A percentile compares a stretch with the other conserved stretches of the same genome.
Evolutionary conservation across 1,140 invertebrate species (phyloP).

Genomic region (Trichomalopsis sarcophagae): DNA sequence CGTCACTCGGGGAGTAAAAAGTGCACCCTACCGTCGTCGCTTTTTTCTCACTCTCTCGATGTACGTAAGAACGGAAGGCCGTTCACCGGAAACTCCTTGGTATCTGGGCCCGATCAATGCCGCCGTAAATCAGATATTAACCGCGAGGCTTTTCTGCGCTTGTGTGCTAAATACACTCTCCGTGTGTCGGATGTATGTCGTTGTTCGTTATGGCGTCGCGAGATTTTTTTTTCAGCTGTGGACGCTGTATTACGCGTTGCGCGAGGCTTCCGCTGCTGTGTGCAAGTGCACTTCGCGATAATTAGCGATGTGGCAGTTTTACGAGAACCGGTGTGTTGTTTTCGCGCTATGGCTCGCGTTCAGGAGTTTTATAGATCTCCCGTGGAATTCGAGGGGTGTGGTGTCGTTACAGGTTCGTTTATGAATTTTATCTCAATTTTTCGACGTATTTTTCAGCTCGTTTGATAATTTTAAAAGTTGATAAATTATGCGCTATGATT

Average conservation of each 20-base stretch:
- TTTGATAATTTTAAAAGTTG: too few species aligned
- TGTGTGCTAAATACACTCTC: neutral
- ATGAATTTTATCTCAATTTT: too few species aligned
- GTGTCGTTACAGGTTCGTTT: too few species aligned
- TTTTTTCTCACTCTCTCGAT: neutral
- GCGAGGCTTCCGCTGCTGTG: neutral
- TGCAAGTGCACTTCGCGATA: neutral
- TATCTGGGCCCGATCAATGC: slow-evolving; percentile 49
- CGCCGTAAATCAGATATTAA: slow-evolving; percentile 63
- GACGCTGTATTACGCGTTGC: neutral
- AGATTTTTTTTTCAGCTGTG: neutral
- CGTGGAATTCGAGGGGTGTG: neutral
- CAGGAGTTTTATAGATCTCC: neutral
- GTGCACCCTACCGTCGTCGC: neutral
- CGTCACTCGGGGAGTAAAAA: neutral
- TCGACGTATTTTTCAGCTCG: too few species aligned
- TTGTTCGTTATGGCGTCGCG: neutral
- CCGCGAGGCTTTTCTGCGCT: slow-evolving; percentile 33
- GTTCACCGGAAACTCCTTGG: slow-evolving; percentile 42
- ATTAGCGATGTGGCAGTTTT: neutral
- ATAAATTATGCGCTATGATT: too few species aligned
- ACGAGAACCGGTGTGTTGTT: neutral
- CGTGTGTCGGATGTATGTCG: neutral
- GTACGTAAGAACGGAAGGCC: slow-evolving; percentile 39
- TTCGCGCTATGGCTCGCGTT: neutral